Evolutionary conservation across 92 coral and sea anemone genomes (phyloP).

Genomic region (Montipora capitata): DNA sequence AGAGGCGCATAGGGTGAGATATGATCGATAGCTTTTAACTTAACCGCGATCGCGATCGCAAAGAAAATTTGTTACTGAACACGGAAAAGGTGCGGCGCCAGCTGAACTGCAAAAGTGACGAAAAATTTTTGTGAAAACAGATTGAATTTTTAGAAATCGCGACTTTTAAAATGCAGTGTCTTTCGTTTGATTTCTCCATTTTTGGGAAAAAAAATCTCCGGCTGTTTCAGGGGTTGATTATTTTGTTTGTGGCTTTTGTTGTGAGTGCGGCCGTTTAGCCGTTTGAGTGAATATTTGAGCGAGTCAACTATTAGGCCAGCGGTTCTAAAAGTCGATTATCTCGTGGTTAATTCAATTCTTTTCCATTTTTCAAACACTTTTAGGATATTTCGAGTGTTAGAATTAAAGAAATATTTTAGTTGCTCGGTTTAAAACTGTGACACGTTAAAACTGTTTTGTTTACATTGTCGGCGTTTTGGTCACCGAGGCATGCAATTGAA

Average conservation of each 20-base stretch:
- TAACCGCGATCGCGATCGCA: background rate
- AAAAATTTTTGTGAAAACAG: background rate
- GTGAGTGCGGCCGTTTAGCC: background rate
- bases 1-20: conserved; percentile 87
- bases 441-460: conserved; percentile 20
- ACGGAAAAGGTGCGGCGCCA: background rate
- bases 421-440: background rate
- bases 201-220: background rate
- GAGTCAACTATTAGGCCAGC: conserved; percentile 39
- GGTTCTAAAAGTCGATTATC: background rate
- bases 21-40: background rate
- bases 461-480: conserved; percentile 52
- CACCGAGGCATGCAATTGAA: conserved; percentile 55
- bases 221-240: background rate
- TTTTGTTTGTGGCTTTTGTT: background rate
- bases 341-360: background rate
- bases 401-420: background rate
- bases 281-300: conserved; percentile 21
- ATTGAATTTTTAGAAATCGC: background rate
- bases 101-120: background rate
- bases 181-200: background rate
- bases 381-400: background rate
- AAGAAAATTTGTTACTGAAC: conserved; percentile 14
- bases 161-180: background rate
- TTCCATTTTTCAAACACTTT: background rate